Evolutionary conservation across 2,113 vertebrate genomes (phyloP), one percentile per base, ranked within the genome.

Genomic region (Passerina amoena): DNA sequence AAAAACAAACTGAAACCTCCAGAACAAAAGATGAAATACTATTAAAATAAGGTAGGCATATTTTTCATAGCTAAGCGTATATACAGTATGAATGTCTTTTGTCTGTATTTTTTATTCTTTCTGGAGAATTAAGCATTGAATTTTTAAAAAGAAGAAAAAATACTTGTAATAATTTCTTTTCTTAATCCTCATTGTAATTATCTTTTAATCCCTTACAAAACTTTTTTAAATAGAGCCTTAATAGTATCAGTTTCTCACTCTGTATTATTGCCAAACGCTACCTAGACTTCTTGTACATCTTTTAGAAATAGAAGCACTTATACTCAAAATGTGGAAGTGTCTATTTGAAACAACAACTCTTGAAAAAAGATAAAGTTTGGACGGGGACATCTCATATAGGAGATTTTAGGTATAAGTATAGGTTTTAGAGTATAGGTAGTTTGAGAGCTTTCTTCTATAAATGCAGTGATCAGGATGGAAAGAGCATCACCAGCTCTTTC

Each of bases 51-150:
- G 37, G 47, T 60, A 60, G 51, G 21, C 10, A 40, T 87, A 82
- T 87, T 78, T 88, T 93, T 90, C 24, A 76, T 85, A 73, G 78
- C 45, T 94, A 89, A 77, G 38, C 79, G 95, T 85, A 47, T 47
- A 69, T 31, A 59, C 30, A 77, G 8, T 65, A 69, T 40, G 82
- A 79, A 50, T 73, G 66, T 57, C 37, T 31, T 79, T 82, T 95
- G 87, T 90, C 60, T 84, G 30, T 30, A 14, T 56, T 51, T 51
- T 48, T 71, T 48, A 86, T 90, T 72, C 59, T 57, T 64, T 31
- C 33, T 86, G 64, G 37, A 94, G 60, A 92, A 71, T 65, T 66
- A 75, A 47, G 57, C 24, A 76, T 35, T 71, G 63, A 60, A 84
- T 73, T 38, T 53, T 61, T 84, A 24, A 56, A 56, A 65, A 10